A percentile compares a stretch with the other conserved stretches of the same genome.
Evolutionary conservation across 2,888 invertebrate species (phyloP).

Genomic region (Hirtodrosophila alboralis): DNA sequence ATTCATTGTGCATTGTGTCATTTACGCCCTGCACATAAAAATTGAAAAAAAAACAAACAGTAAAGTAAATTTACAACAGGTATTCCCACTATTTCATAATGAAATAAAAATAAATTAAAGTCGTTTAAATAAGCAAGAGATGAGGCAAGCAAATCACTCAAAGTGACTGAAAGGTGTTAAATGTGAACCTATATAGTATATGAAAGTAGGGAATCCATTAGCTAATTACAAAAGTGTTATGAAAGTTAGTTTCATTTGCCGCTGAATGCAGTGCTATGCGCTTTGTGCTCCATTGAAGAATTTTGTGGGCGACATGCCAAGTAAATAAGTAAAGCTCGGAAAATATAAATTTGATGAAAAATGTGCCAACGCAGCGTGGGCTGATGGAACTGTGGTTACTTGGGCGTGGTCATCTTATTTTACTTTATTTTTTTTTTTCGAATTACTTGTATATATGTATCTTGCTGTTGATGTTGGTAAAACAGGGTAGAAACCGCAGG

Average conservation of each 20-base stretch:
- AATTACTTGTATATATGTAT: too few relatives aligned
- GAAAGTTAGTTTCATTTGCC: conserved; percentile 54
- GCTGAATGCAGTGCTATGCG: conserved; percentile 17
- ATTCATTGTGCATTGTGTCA: conserved; percentile 52
- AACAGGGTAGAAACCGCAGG: too few relatives aligned
- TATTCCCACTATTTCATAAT: conserved; percentile 19
- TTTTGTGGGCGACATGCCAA: conserved; percentile 55
- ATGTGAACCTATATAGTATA: not conserved
- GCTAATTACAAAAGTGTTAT: conserved; percentile 74
- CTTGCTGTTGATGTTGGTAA: too few relatives aligned
- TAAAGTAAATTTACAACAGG: conserved; percentile 10
- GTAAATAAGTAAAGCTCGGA: conserved; percentile 26
- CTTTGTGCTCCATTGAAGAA: conserved; percentile 42
- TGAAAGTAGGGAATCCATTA: conserved; percentile 63
- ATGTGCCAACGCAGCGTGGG: conserved; percentile 53
- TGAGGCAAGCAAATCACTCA: conserved; percentile 16
- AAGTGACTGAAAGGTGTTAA: conserved; percentile 17
- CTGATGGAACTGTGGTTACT: conserved; percentile 50
- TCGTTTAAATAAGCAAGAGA: conserved; percentile 46
- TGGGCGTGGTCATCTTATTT: conserved; percentile 39
- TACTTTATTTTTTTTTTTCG: conserved; percentile 6
- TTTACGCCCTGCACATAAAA: conserved; percentile 37
- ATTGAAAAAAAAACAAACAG: not conserved
- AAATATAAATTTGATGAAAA: conserved; percentile 49
- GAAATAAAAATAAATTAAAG: conserved; percentile 49